phyloP scores from a whole-genome alignment of 2,113 vertebrate genomes.

The Myodes glareolus region DNA sequence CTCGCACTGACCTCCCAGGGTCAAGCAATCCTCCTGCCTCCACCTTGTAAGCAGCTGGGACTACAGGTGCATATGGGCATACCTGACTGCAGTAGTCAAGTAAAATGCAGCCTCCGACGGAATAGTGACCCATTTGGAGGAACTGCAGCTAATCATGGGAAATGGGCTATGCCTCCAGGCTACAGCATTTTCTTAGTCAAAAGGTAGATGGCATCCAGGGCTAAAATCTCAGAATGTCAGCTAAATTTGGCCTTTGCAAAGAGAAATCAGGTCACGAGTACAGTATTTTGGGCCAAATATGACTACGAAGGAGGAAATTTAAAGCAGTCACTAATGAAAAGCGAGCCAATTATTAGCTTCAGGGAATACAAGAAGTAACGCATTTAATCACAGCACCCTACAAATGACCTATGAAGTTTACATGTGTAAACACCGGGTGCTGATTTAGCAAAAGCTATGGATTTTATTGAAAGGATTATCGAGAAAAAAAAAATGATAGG shows the following conservation, averaged over 20 bases:
- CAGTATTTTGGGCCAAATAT: slow-evolving; percentile 48
- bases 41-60: background rate
- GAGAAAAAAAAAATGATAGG: slow-evolving; percentile 16
- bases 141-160: slow-evolving; percentile 20
- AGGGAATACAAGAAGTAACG: slow-evolving; percentile 22
- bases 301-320: slow-evolving; percentile 12
- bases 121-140: slow-evolving; percentile 1
- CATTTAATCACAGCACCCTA: background rate
- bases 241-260: slow-evolving; percentile 55
- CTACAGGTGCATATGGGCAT: background rate
- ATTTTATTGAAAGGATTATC: background rate
- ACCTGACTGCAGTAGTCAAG: background rate
- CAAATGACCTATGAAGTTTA: background rate
- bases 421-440: background rate
- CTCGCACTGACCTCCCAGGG: background rate
- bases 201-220: background rate
- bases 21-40: background rate
- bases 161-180: background rate
- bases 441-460: slow-evolving; percentile 18
- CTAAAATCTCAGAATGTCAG: slow-evolving; percentile 21
- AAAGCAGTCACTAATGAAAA: slow-evolving; percentile 13
- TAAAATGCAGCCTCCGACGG: background rate
- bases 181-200: slow-evolving; percentile 3
- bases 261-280: slow-evolving; percentile 55
- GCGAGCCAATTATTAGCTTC: slow-evolving; percentile 28